These are phyloP conservation scores for Carassius auratus DNA, from an alignment of 2,113 vertebrate species.

Conservation along the genomic window DNA sequence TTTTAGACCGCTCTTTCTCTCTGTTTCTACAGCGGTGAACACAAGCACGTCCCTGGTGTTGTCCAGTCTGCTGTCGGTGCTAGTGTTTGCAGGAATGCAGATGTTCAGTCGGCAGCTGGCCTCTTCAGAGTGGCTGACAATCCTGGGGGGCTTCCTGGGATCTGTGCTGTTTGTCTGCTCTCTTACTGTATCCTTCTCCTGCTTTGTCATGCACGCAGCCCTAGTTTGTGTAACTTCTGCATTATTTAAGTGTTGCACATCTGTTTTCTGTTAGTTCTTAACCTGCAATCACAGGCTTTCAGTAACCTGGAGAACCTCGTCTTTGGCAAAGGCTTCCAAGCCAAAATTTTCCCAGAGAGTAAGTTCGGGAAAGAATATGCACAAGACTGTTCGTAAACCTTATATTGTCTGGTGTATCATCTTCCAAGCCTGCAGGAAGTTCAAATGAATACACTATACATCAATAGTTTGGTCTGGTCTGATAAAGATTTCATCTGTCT, in stretches of 20 bases:
- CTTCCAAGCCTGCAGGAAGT: not conserved
- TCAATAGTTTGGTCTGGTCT: not conserved
- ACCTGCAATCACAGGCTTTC: conserved; percentile 83
- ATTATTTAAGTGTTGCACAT: not conserved
- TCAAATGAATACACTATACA: not conserved
- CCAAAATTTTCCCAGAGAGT: conserved; percentile 97
- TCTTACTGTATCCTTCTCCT: conserved; percentile 89
- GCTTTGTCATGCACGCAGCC: not conserved
- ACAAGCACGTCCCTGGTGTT: conserved; percentile 89
- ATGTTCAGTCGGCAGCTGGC: conserved; percentile 93
- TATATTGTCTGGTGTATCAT: not conserved
- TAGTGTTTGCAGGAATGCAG: conserved; percentile 97
- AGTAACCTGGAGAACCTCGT: conserved; percentile 94
- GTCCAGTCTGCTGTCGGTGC: conserved; percentile 88
- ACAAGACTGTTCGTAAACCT: not conserved
- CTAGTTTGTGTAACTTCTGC: not conserved
- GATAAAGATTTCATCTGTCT: not conserved
- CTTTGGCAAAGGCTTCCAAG: conserved; percentile 98
- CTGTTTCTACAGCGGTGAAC: conserved; percentile 79
- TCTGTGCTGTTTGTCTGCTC: conserved; percentile 92
- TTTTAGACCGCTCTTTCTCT: not conserved
- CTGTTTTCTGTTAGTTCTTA: conserved; percentile 67
- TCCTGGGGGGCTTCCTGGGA: conserved; percentile 92
- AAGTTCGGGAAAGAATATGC: conserved; percentile 64
- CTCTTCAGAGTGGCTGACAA: conserved; percentile 93